phyloP scores from a whole-genome alignment of 2,888 invertebrate genomes.

The Beris chalybata region DNA sequence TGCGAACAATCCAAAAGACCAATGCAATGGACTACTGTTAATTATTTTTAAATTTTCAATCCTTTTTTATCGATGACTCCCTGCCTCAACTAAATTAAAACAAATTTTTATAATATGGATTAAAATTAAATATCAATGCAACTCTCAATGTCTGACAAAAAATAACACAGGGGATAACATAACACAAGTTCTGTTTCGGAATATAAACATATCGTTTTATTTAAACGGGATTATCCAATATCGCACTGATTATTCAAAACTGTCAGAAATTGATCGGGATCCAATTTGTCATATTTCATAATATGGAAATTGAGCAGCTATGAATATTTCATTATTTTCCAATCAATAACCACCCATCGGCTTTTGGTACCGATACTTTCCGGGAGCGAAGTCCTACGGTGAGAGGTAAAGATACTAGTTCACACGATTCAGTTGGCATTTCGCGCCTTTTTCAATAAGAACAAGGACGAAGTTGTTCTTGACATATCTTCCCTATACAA shows the following conservation, averaged over 20 bases:
- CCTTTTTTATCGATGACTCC: too few relatives aligned
- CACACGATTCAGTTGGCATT: constrained; percentile 22
- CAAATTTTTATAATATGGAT: too few relatives aligned
- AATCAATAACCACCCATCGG: neutral
- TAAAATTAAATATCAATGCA: too few relatives aligned
- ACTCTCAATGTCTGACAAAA: too few relatives aligned
- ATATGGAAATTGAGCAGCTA: constrained; percentile 35
- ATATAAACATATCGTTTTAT: constrained; percentile 31
- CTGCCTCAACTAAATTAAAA: too few relatives aligned
- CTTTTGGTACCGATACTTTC: neutral
- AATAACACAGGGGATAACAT: neutral
- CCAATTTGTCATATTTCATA: constrained; percentile 38
- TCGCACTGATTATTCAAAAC: constrained; percentile 24
- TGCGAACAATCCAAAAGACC: too few relatives aligned
- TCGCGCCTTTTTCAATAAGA: constrained; percentile 33
- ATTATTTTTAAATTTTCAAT: too few relatives aligned
- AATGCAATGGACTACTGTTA: too few relatives aligned
- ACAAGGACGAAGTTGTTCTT: constrained; percentile 28
- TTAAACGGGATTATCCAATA: constrained; percentile 27
- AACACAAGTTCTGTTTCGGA: constrained; percentile 6
- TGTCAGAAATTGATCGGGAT: constrained; percentile 29
- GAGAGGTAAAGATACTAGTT: constrained; percentile 9
- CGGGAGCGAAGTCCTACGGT: constrained; percentile 9
- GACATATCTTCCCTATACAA: neutral
- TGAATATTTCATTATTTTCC: constrained; percentile 30